Percentiles rank a stretch among this genome's conserved stretches.
These are phyloP conservation scores for Xanthia togata DNA, from an alignment of 2,888 invertebrate species.

Conservation along the genomic window DNA sequence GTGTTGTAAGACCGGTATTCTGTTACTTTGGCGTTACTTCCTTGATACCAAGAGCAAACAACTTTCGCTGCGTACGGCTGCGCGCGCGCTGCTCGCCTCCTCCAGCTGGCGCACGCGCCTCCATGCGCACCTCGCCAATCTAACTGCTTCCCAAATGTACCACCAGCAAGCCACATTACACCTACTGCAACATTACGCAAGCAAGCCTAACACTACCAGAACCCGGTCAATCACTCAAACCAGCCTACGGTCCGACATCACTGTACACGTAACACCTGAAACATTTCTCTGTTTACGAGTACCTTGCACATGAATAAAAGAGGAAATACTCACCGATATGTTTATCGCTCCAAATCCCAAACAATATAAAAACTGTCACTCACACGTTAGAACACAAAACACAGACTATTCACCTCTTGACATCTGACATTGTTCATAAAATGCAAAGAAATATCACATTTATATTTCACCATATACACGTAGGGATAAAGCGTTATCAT, in stretches of 20 bases:
- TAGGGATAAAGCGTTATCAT: conserved; percentile 82
- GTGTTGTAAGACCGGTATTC: conserved; percentile 75
- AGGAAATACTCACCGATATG: conserved; percentile 87
- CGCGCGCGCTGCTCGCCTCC: conserved; percentile 68
- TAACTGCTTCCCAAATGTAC: conserved; percentile 57
- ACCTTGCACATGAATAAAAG: conserved; percentile 69
- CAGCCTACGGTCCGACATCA: conserved; percentile 52
- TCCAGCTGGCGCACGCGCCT: conserved; percentile 69
- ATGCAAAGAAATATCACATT: conserved; percentile 78
- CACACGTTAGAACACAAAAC: conserved; percentile 87
- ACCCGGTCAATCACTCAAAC: conserved; percentile 63
- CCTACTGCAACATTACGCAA: conserved; percentile 78
- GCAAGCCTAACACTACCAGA: conserved; percentile 73
- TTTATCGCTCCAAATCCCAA: conserved; percentile 88
- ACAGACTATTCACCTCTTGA: conserved; percentile 89
- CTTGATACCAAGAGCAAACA: conserved; percentile 86
- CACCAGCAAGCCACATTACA: conserved; percentile 65
- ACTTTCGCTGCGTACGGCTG: conserved; percentile 81
- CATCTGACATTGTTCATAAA: conserved; percentile 87
- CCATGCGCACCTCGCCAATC: conserved; percentile 60
- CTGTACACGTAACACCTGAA: conserved; percentile 70
- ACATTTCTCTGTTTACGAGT: conserved; percentile 62
- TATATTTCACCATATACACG: conserved; percentile 81
- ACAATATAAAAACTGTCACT: conserved; percentile 89
- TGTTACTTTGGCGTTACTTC: conserved; percentile 79